phyloP scores from a whole-genome alignment of 2,888 invertebrate species.

The Pegoplata infirma region DNA sequence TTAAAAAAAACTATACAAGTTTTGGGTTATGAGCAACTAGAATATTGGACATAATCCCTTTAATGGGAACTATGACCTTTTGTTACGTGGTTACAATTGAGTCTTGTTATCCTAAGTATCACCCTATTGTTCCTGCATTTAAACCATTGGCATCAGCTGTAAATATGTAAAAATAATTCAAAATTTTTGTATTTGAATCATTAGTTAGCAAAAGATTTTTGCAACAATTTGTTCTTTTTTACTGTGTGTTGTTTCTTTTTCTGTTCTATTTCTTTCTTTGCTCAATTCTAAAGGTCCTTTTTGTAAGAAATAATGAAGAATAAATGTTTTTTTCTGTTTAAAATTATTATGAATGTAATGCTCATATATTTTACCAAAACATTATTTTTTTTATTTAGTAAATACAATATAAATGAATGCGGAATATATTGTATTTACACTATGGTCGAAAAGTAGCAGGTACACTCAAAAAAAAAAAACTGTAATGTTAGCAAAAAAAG shows the following conservation, averaged over 20 bases:
- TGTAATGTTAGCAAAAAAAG: too few species aligned
- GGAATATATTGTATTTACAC: neutral
- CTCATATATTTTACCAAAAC: conserved; percentile 11
- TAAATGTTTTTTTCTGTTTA: conserved; percentile 3
- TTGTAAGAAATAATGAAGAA: neutral
- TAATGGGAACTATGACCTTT: too few species aligned
- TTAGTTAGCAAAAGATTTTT: conserved; percentile 37
- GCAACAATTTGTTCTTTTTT: conserved; percentile 32
- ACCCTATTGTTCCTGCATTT: neutral
- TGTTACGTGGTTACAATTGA: too few species aligned
- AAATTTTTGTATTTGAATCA: conserved; percentile 45
- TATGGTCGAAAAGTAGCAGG: neutral
- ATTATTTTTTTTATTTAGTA: neutral
- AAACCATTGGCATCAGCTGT: conserved; percentile 49
- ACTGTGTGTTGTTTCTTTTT: neutral
- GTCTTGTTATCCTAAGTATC: too few species aligned
- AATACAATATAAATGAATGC: neutral
- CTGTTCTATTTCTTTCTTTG: neutral
- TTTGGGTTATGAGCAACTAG: too few species aligned
- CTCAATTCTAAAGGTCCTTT: neutral
- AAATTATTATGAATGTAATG: conserved; percentile 34
- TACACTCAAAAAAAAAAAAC: too few species aligned
- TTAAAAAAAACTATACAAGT: too few species aligned
- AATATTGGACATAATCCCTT: too few species aligned
- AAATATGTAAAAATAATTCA: conserved; percentile 43